Evolutionary conservation across 2,888 invertebrate genomes (phyloP).

Genomic region (Liodrosophila aerea): DNA sequence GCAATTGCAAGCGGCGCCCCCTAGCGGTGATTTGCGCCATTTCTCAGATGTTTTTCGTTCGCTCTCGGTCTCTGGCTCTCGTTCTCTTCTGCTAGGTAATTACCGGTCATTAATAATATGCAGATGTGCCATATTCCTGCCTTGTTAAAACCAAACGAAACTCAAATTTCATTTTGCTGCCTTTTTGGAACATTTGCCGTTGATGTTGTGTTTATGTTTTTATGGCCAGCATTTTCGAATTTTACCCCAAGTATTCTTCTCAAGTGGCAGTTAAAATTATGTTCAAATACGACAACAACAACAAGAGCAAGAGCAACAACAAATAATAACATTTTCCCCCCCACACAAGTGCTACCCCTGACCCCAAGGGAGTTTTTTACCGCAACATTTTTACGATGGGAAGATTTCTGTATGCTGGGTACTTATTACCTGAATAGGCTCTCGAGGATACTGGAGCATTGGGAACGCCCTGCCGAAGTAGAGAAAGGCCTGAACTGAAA

Average conservation of each 20-base stretch:
- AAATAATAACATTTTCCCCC: conserved; percentile 38
- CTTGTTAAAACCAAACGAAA: conserved; percentile 8
- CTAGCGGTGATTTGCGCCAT: conserved; percentile 50
- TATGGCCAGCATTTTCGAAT: conserved; percentile 62
- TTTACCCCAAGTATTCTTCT: conserved; percentile 44
- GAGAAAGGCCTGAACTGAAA: background rate
- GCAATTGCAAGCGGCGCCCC: conserved; percentile 37
- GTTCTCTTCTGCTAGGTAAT: conserved; percentile 53
- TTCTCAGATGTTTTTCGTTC: conserved; percentile 25
- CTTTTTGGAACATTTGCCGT: conserved; percentile 40
- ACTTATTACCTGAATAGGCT: conserved; percentile 59
- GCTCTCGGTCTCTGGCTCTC: background rate
- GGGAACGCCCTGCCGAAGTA: background rate
- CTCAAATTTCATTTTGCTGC: conserved; percentile 51
- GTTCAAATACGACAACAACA: conserved; percentile 32
- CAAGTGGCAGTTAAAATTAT: conserved; percentile 66
- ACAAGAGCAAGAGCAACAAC: conserved; percentile 27
- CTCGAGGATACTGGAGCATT: conserved; percentile 18
- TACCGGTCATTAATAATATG: conserved; percentile 77
- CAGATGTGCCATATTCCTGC: conserved; percentile 55
- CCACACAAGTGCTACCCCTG: conserved; percentile 24
- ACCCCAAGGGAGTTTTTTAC: conserved; percentile 62
- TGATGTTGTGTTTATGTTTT: conserved; percentile 68
- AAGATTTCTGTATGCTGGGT: conserved; percentile 36
- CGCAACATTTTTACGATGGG: conserved; percentile 52